Percentiles rank a stretch among this genome's conserved stretches.
Conservation (phyloP, 2,888 invertebrate species). For the Congeria kusceri region DNA sequence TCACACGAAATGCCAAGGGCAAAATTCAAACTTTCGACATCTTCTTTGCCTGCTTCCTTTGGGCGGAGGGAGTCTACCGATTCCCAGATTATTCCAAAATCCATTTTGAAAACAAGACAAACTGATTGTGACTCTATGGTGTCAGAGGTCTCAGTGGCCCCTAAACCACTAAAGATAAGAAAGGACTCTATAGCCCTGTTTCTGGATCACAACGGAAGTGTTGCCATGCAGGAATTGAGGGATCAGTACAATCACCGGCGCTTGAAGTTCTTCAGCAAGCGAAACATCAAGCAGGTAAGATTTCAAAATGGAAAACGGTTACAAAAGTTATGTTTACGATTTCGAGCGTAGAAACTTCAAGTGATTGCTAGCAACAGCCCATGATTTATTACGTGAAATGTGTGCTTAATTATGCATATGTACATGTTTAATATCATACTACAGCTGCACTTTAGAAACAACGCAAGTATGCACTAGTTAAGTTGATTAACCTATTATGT, state of each 20-base stretch:
- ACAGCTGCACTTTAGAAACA: too few species aligned
- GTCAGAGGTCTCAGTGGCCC: slow-evolving; percentile 34
- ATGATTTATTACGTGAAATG: too few species aligned
- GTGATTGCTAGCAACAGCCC: too few species aligned
- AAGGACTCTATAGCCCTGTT: slow-evolving; percentile 76
- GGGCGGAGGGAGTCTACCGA: slow-evolving; percentile 15
- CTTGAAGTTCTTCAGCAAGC: slow-evolving; percentile 25
- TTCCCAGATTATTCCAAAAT: slow-evolving; percentile 36
- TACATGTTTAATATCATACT: too few species aligned
- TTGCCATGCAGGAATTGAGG: slow-evolving; percentile 42
- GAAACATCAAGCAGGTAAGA: slow-evolving; percentile 43
- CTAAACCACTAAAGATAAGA: slow-evolving; percentile 65
- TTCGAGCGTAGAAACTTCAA: too few species aligned
- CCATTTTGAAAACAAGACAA: slow-evolving; percentile 50
- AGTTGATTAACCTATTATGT: too few species aligned
- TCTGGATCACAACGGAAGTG: slow-evolving; percentile 65
- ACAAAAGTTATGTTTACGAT: too few species aligned
- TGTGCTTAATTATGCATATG: too few species aligned
- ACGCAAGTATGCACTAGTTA: too few species aligned
- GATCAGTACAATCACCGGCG: slow-evolving; percentile 29
- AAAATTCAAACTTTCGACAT: slow-evolving; percentile 15
- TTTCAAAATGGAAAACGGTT: neutral
- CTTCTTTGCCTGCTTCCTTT: slow-evolving; percentile 20
- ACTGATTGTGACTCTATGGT: slow-evolving; percentile 57
- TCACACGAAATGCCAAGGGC: slow-evolving; percentile 3